A percentile compares a stretch with the other conserved stretches of the same genome.
phyloP scores from a whole-genome alignment of 2,888 invertebrate genomes.

The Panopea generosa region DNA sequence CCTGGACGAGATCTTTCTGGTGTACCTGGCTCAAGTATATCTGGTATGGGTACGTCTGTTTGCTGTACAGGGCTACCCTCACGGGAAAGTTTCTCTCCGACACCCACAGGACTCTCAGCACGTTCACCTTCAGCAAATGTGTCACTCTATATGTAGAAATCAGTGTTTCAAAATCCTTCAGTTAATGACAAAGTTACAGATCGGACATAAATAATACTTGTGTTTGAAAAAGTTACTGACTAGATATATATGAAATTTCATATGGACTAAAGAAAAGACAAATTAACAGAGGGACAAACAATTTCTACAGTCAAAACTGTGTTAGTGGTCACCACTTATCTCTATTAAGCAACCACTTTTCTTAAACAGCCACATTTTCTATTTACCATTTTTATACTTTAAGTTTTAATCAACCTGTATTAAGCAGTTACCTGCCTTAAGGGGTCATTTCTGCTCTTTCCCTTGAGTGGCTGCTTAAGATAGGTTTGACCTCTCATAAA shows the following conservation, averaged over 20 bases:
- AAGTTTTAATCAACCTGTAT: too few species aligned
- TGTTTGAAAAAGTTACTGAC: neutral
- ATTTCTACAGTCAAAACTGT: too few species aligned
- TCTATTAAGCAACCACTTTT: too few species aligned
- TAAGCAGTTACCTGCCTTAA: too few species aligned
- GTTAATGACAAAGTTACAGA: constrained; percentile 3
- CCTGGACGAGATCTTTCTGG: constrained; percentile 70
- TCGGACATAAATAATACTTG: neutral
- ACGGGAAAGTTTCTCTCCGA: constrained; percentile 80
- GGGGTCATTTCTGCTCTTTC: too few species aligned
- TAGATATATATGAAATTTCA: neutral
- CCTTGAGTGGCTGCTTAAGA: too few species aligned
- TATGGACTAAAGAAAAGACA: neutral
- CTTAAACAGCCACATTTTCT: too few species aligned
- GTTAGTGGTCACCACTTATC: too few species aligned
- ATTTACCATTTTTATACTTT: too few species aligned
- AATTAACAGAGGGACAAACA: neutral
- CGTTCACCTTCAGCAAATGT: constrained; percentile 79
- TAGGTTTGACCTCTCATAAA: too few species aligned
- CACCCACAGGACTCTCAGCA: constrained; percentile 76
- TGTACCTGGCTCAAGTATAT: constrained; percentile 71
- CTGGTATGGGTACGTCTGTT: constrained; percentile 53
- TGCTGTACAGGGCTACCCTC: constrained; percentile 76
- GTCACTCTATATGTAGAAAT: constrained; percentile 72
- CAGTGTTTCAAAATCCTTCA: neutral